Percentiles rank a stretch among this genome's conserved stretches.
Conservation (phyloP, 2,888 invertebrate genomes). For the Tipula vernalis region DNA sequence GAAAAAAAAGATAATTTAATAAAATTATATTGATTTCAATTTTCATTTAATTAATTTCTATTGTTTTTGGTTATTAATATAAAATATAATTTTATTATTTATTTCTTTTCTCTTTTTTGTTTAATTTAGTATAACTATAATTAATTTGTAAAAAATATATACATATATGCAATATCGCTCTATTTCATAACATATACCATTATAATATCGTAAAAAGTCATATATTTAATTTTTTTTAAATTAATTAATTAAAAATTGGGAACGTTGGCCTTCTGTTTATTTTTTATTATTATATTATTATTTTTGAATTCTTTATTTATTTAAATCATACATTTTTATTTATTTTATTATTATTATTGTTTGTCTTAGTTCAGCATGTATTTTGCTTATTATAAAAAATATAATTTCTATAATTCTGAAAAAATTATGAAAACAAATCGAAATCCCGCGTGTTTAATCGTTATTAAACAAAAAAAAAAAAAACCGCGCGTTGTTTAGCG, state of each 20-base stretch:
- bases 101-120: slow-evolving; percentile 12
- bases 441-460: not conserved
- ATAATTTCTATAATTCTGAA: not conserved
- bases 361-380: slow-evolving; percentile 11
- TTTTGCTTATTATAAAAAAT: slow-evolving; percentile 4
- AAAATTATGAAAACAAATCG: not conserved
- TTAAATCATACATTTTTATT: not conserved
- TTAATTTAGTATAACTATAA: slow-evolving; percentile 8
- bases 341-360: slow-evolving; percentile 6
- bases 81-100: slow-evolving; percentile 14
- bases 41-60: not conserved
- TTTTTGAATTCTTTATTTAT: slow-evolving; percentile 5
- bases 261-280: slow-evolving; percentile 11
- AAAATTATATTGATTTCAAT: slow-evolving; percentile 5
- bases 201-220: slow-evolving; percentile 10
- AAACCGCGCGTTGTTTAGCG: not conserved
- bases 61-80: not conserved
- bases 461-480: not conserved
- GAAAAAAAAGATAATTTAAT: not conserved
- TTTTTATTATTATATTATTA: not conserved
- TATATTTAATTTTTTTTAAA: not conserved
- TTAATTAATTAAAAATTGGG: slow-evolving; percentile 9
- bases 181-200: slow-evolving; percentile 10
- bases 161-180: slow-evolving; percentile 11
- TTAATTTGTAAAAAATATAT: slow-evolving; percentile 11